Conservation (phyloP, 2,113 vertebrate species). For the Hoplias malabaricus region DNA sequence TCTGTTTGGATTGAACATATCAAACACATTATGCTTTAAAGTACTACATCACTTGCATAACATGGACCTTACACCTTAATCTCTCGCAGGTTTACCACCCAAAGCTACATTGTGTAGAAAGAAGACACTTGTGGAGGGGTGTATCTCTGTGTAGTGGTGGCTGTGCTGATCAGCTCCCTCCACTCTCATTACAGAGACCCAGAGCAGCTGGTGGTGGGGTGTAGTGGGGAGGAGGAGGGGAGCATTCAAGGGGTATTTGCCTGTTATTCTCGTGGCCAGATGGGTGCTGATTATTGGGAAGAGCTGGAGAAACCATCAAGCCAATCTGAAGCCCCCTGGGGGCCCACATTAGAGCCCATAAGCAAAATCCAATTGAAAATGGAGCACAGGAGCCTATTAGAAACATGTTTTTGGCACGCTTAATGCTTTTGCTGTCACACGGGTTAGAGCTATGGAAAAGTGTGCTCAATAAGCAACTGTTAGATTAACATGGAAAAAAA, state of each 20-base stretch:
- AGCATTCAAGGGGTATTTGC: constrained; percentile 42
- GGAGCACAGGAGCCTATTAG: constrained; percentile 43
- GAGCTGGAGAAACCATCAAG: constrained; percentile 52
- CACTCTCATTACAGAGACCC: constrained; percentile 45
- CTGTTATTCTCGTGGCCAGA: constrained; percentile 50
- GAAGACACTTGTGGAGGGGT: constrained; percentile 13
- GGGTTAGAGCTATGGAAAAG: constrained; percentile 28
- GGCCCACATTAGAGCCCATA: constrained; percentile 49
- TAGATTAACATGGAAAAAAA: constrained; percentile 18
- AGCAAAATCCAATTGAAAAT: constrained; percentile 55
- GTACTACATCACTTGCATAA: no score
- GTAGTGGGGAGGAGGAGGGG: constrained; percentile 18
- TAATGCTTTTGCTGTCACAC: constrained; percentile 38
- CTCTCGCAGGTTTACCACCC: no score
- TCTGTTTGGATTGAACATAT: no score
- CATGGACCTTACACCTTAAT: no score
- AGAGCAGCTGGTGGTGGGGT: constrained; percentile 48
- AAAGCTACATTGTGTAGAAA: neutral
- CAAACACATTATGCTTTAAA: no score
- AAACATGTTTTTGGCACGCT: constrained; percentile 40
- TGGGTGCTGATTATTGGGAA: constrained; percentile 57
- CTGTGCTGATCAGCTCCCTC: constrained; percentile 43
- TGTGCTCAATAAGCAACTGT: constrained; percentile 25
- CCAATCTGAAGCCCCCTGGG: constrained; percentile 49
- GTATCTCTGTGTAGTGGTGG: constrained; percentile 23